Conservation (phyloP, 1,140 invertebrate genomes). For the Magallana ariakensis region DNA sequence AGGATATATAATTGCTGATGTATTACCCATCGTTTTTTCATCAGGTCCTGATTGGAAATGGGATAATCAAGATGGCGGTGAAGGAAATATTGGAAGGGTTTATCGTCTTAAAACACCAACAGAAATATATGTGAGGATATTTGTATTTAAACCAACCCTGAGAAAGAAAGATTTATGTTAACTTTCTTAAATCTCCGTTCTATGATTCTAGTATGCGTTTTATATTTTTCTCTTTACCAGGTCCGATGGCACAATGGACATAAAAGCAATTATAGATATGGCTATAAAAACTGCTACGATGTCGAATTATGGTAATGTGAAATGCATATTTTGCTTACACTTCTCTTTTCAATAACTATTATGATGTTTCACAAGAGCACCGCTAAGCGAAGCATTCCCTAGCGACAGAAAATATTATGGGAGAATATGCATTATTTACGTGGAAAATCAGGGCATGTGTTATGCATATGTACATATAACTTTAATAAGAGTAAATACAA, state of each 20-base stretch:
- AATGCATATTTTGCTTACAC: not conserved
- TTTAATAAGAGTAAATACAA: too few species aligned
- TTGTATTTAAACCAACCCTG: not conserved
- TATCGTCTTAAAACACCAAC: not conserved
- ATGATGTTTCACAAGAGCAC: too few species aligned
- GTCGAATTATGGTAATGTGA: not conserved
- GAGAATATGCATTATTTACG: too few species aligned
- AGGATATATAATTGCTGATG: too few species aligned
- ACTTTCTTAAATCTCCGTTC: too few species aligned
- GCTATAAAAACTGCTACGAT: not conserved
- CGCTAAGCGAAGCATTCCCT: too few species aligned
- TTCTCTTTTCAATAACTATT: too few species aligned
- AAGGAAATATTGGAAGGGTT: constrained; percentile 23
- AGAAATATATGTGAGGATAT: constrained; percentile 5
- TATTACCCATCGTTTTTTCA: too few species aligned
- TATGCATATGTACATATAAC: too few species aligned
- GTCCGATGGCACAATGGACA: constrained; percentile 4
- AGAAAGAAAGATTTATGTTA: too few species aligned
- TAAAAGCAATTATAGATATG: constrained; percentile 17
- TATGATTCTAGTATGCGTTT: not conserved
- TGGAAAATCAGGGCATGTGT: too few species aligned
- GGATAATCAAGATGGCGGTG: constrained; percentile 24
- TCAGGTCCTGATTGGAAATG: constrained; percentile 18
- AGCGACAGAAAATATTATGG: too few species aligned
- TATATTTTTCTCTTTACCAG: not conserved